phyloP scores from a whole-genome alignment of 2,888 invertebrate species.

The Germaria angustata region DNA sequence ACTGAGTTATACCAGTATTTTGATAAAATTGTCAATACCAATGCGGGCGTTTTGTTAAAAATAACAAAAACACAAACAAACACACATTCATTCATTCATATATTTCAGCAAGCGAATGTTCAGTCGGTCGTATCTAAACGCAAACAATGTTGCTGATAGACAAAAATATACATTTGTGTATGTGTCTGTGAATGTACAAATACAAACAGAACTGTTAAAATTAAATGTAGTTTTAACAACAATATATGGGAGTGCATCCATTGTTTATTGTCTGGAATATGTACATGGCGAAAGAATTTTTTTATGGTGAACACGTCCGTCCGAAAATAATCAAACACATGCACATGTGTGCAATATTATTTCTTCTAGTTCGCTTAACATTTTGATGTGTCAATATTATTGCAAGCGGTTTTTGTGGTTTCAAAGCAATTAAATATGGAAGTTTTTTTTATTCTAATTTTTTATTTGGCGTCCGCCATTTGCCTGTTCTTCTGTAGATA shows the following conservation, averaged over 20 bases:
- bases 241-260: constrained; percentile 57
- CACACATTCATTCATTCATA: constrained; percentile 6
- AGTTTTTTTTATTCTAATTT: constrained; percentile 34
- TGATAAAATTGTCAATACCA: constrained; percentile 37
- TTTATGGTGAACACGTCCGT: not conserved
- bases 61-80: constrained; percentile 19
- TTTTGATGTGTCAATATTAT: constrained; percentile 77
- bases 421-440: constrained; percentile 75
- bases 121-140: constrained; percentile 3
- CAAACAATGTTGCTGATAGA: constrained; percentile 41
- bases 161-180: constrained; percentile 23
- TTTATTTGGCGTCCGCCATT: not conserved
- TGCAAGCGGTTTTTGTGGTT: constrained; percentile 71
- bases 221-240: constrained; percentile 46
- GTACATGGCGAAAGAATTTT: constrained; percentile 8
- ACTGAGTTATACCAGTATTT: constrained; percentile 12
- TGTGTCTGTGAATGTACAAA: not conserved
- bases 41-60: constrained; percentile 52
- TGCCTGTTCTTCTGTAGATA: not conserved
- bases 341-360: constrained; percentile 65
- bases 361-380: constrained; percentile 74
- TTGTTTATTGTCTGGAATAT: constrained; percentile 57
- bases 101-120: not conserved
- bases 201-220: constrained; percentile 11
- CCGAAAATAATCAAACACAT: not conserved